phyloP scores from a whole-genome alignment of 2,113 vertebrate genomes.

The Rhinolophus ferrumequinum region DNA sequence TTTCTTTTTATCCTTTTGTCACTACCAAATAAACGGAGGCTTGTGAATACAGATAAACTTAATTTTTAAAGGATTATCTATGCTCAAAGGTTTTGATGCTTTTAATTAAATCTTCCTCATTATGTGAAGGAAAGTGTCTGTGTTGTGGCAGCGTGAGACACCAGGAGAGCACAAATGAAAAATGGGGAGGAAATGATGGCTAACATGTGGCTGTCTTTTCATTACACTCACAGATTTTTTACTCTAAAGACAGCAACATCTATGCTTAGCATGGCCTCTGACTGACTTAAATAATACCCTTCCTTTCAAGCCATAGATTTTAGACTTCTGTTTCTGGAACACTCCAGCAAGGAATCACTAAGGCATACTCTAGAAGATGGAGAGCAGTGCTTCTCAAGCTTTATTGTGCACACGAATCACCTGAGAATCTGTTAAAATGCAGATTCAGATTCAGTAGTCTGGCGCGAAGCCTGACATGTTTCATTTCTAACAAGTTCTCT shows the following conservation, averaged over 20 bases:
- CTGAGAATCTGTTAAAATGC: constrained; percentile 28
- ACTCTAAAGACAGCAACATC: constrained; percentile 26
- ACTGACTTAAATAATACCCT: constrained; percentile 22
- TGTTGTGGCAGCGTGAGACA: not conserved
- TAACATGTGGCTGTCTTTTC: not conserved
- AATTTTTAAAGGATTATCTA: constrained; percentile 69
- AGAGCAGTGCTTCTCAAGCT: not conserved
- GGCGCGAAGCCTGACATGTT: not conserved
- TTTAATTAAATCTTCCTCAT: constrained; percentile 55
- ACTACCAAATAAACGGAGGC: constrained; percentile 57
- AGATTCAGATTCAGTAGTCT: constrained; percentile 44
- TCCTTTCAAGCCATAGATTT: constrained; percentile 35
- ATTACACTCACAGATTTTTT: not conserved
- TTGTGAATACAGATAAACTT: constrained; percentile 73
- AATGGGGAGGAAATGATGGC: not conserved
- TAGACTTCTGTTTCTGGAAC: constrained; percentile 17
- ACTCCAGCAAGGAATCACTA: not conserved
- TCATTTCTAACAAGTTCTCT: constrained; percentile 35
- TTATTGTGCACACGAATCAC: not conserved
- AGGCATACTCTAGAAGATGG: not conserved
- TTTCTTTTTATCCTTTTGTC: not conserved
- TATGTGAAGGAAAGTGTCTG: constrained; percentile 9
- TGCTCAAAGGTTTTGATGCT: constrained; percentile 48
- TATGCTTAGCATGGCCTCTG: not conserved
- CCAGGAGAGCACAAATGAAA: not conserved